Evolutionary conservation across 2,113 vertebrate genomes (phyloP).

Genomic region (Cyrtonyx montezumae): DNA sequence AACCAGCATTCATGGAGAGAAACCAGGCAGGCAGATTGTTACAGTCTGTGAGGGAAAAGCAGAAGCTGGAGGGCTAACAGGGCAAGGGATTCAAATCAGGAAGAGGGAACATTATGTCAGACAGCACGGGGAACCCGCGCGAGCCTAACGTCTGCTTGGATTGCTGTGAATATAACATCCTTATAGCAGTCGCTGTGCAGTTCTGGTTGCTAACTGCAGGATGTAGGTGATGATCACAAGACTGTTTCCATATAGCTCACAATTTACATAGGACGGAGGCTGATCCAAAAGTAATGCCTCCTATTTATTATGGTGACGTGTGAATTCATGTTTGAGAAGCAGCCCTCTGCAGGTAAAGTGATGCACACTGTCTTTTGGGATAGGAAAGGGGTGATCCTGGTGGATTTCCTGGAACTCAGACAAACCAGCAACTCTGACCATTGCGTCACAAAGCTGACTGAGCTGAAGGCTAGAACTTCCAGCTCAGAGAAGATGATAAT

Average conservation of each 20-base stretch:
- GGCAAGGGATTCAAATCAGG: not conserved
- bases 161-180: not conserved
- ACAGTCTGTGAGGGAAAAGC: not conserved
- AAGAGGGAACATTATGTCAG: not conserved
- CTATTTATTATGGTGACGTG: too few species aligned
- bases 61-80: not conserved
- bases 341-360: too few species aligned
- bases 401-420: too few species aligned
- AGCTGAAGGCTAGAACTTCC: too few species aligned
- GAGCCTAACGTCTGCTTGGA: not conserved
- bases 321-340: too few species aligned
- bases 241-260: not conserved
- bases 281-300: too few species aligned
- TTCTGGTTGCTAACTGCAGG: not conserved
- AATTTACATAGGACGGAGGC: not conserved
- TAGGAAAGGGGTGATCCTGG: too few species aligned
- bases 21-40: not conserved
- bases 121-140: not conserved
- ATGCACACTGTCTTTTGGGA: too few species aligned
- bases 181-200: not conserved
- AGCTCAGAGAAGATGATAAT: too few species aligned
- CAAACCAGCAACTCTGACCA: too few species aligned
- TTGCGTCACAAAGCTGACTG: too few species aligned
- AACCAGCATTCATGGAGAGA: not conserved
- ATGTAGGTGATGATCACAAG: not conserved